phyloP scores from a whole-genome alignment of 92 coral and sea anemone genomes.

The Umimayanthus kanabou region DNA sequence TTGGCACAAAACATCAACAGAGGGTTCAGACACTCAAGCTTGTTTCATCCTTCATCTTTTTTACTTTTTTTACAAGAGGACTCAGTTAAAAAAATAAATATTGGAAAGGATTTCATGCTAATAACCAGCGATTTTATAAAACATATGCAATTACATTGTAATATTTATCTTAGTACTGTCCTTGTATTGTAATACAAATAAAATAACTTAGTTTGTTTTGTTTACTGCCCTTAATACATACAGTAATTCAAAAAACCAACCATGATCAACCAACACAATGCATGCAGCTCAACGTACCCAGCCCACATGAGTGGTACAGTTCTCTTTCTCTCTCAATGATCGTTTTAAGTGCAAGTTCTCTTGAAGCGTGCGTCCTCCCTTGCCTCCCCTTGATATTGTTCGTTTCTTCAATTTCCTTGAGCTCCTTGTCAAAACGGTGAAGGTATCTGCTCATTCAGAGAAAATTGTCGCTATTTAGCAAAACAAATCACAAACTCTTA shows the following conservation, averaged over 20 bases:
- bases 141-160: too few species aligned
- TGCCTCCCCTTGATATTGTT: constrained; percentile 85
- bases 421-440: constrained; percentile 88
- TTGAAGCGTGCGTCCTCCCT: constrained; percentile 76
- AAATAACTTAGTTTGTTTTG: too few species aligned
- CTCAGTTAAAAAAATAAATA: background rate
- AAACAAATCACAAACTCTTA: background rate
- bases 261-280: too few species aligned
- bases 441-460: constrained; percentile 67
- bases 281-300: constrained; percentile 54
- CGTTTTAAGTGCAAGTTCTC: constrained; percentile 82
- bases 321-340: constrained; percentile 79
- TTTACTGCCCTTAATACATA: too few species aligned
- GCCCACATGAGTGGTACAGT: constrained; percentile 76
- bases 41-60: too few species aligned
- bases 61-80: background rate
- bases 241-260: too few species aligned
- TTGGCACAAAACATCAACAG: too few species aligned
- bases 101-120: too few species aligned
- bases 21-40: too few species aligned
- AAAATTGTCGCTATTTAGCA: background rate
- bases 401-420: constrained; percentile 70
- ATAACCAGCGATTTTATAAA: too few species aligned
- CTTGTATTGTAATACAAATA: too few species aligned
- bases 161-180: too few species aligned